Base-by-base conservation (phyloP, 2,888 invertebrate species). In the Panopea generosa region DNA sequence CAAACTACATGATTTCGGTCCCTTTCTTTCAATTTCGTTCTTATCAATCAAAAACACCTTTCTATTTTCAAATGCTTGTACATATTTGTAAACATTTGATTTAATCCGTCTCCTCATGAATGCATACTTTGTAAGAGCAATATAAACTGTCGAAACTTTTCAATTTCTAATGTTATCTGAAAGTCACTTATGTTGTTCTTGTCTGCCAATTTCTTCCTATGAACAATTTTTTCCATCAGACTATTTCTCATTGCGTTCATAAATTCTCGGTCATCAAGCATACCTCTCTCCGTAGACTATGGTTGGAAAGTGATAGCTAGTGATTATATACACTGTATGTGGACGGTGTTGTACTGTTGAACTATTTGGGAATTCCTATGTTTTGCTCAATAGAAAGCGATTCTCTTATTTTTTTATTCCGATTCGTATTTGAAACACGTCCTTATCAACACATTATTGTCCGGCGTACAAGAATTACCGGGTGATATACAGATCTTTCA, bases 191-290 rank as follows among this genome's bases (percentile, higher is more conserved):
- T n/a, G n/a, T n/a, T n/a, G n/a, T n/a, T n/a, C 9, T 50, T 1
- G 2, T 33, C 4, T 33, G 40, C 24, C 22, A 50, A n/a, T 16
- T 16, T 2, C n/a, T n/a, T n/a, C n/a, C n/a, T 22, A 1, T 14
- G 16, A 2, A 11, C 18, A 24, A 29, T 33, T 18, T 47, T 2
- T 33, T 33, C 38, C 11, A 62, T 18, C 14, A 61, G n/a, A 1
- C 22, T 18, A 20, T 50, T 33, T 20, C 22, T 47, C 33, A 65
- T 27, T 9, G 43, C 27, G 1, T 1, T 52, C 27, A 47, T 43
- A 20, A 65, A 65, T 2, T 55, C 53, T 0, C 65, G 45, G 40
- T 65, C 65, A 16, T 40, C 65, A 52, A 53, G 45, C 11, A 65
- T 6, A 24, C 53, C 53, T n/a, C 43, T 9, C 18, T 33, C 20